Base-by-base conservation (phyloP, 2,888 invertebrate genomes). In the Lasioglossum marginatum region DNA sequence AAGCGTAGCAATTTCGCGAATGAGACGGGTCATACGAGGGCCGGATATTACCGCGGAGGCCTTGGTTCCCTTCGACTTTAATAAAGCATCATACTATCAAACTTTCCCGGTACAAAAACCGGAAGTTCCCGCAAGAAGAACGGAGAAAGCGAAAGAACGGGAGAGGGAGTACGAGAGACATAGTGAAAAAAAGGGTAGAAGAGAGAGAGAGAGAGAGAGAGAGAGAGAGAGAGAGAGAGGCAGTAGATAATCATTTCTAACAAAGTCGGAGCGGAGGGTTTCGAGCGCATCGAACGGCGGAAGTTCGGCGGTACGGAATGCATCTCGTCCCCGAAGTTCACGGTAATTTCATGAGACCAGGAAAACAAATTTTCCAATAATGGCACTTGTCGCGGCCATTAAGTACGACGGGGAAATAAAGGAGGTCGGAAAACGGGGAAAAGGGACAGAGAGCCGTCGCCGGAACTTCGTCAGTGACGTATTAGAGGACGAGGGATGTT, bases 321-420 rank as follows among this genome's bases (percentile, higher is more conserved):
- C 52, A 43, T 12, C 48, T 40, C 27, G 16, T 19, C 37, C 48
- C 37, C 14, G 45, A 74, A 74, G 68, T 75, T 71, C 57, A 37
- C 52, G 68, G 52, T 70, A 82, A 81, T 75, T 72, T 73, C 66
- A 19, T 34, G 48, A 45, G 72, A 79, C 75, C 72, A 43, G 77
- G 43, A 77, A 82, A 82, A 87, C 82, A 85, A 82, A 86, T 82
- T 87, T 87, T 82, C 86, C 82, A 87, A 87, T 87, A 87, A 87
- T 80, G 77, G 74, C 75, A 77, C 77, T 85, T 79, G 86, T 85
- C 82, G 74, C 70, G 52, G 79, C 70, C 71, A 74, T 85, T 86
- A 74, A 71, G 79, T 52, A 31, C 31, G 74, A 52, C n/a, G 27
- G 60, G 34, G 52, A 77, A 45, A 52, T 45, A 8, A 70, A 10